Conservation (phyloP, 1,140 invertebrate genomes). For the Brachionus calyciflorus region DNA sequence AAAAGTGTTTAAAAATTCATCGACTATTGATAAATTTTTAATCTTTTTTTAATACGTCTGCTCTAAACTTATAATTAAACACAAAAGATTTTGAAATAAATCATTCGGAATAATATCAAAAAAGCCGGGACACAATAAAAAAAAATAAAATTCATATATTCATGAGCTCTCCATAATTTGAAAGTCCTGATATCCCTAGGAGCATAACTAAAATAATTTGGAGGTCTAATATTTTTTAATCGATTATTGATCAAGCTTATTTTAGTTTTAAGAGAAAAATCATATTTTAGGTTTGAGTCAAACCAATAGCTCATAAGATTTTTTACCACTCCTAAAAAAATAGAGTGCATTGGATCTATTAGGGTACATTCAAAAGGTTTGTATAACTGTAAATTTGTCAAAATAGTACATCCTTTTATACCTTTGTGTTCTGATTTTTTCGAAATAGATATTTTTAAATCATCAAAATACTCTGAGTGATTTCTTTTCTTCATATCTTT, state of each 20-base stretch:
- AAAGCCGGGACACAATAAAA: neutral
- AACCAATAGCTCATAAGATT: neutral
- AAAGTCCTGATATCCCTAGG: neutral
- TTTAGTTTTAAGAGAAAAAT: neutral
- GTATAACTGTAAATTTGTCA: neutral
- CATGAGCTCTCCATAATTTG: neutral
- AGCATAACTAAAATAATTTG: neutral
- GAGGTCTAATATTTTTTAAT: neutral
- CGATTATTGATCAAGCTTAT: neutral
- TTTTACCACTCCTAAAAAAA: neutral
- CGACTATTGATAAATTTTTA: neutral
- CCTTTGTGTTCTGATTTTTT: neutral
- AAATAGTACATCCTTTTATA: neutral
- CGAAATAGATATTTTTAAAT: neutral
- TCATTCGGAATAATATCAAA: too few relatives aligned
- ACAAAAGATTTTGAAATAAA: neutral
- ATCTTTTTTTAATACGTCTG: neutral
- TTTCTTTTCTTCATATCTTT: neutral
- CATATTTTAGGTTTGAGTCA: neutral
- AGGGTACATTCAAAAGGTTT: neutral
- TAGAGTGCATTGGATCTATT: too few relatives aligned
- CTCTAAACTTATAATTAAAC: neutral
- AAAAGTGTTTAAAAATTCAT: neutral
- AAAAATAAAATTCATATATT: conserved; percentile 18
- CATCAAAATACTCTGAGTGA: neutral